Evolutionary conservation across 2,888 invertebrate genomes (phyloP), one percentile per base, ranked within the genome.

Genomic region (Limnephilus auricula): DNA sequence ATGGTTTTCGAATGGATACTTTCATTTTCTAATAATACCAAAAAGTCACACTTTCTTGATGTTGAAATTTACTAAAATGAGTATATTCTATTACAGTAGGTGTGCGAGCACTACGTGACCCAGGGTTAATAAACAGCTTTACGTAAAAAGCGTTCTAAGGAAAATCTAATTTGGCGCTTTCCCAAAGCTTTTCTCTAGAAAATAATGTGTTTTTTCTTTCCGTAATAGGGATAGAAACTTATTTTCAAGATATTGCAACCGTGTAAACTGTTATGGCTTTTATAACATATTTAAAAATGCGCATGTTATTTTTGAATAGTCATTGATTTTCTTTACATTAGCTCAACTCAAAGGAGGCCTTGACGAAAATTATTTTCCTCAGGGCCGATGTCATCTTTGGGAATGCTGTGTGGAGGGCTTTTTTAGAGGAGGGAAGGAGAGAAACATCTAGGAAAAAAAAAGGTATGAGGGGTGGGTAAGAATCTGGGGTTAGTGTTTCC

Each of bases 111-210:
- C 65, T 31, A 31, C 31, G 32, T 80, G 32, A 80, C 30, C 80
- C 30, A 31, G 31, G 32, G 30, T 31, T 80, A 18, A 80, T 80
- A 80, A 80, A 80, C 80, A 80, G 15, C 80, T 80, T 31, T 32
- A 31, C 31, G 80, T 80, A 80, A 80, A 65, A 32, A 31, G 32
- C 31, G 31, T 32, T 80, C 32, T 4, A 31, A 80, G 15, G 32
- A 80, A 80, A 80, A 80, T 80, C 80, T 80, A 80, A 80, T 80
- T 80, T 80, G 80, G 32, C 13, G 80, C 80, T 80, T 80, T 80
- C 32, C 32, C 31, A 80, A 31, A 15, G 80, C 32, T 32, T 32
- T 80, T 9, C 12, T 18, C 80, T 32, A 25, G 2, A 2, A 80
- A 80, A 80, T 80, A 80, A 15, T 80, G 80, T 80, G 5, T 31